Base-by-base conservation (phyloP, 2,113 vertebrate genomes). In the Columba janthina region DNA sequence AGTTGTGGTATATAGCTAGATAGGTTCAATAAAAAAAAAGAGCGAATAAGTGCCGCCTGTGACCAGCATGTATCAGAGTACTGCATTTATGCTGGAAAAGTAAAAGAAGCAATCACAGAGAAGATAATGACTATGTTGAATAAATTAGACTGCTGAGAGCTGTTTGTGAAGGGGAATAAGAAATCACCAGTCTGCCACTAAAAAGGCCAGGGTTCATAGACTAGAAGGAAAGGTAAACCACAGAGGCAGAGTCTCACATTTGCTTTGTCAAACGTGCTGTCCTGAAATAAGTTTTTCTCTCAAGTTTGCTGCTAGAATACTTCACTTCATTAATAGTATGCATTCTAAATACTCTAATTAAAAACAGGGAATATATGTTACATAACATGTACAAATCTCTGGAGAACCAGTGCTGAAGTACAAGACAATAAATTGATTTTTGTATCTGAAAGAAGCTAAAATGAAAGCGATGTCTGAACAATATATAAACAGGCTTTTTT, bases 121-220 rank as follows among this genome's bases (percentile, higher is more conserved):
- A 64, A 85, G 4, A 25, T n/a, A 65, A 60, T 1, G 6, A 2
- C 13, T 57, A 8, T 44, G 12, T 25, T 75, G 11, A 57, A 42
- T 65, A 89, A 88, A 72, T 82, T 44, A 75, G 8, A 25, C 21
- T 57, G 7, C 12, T 75, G 38, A 50, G 18, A 91, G 51, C 13
- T 56, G 29, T 10, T 42, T 64, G 9, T 51, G 11, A 62, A 20
- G 5, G 1, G 24, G 42, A 40, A 60, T 60, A 88, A 44, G 5
- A 70, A 66, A 40, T 51, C 8, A 16, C 6, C 9, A 25, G 11
- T 50, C 16, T 90, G 15, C 13, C 15, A n/a, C 56, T 75, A 64
- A 50, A 72, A 53, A 34, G 18, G 7, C 3, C 2, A 10, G 8
- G 11, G 6, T 1, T 1, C 18, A n/a, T 29, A 17, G 11, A 64